Conservation (phyloP, 2,113 vertebrate genomes). For the Gopherus flavomarginatus region DNA sequence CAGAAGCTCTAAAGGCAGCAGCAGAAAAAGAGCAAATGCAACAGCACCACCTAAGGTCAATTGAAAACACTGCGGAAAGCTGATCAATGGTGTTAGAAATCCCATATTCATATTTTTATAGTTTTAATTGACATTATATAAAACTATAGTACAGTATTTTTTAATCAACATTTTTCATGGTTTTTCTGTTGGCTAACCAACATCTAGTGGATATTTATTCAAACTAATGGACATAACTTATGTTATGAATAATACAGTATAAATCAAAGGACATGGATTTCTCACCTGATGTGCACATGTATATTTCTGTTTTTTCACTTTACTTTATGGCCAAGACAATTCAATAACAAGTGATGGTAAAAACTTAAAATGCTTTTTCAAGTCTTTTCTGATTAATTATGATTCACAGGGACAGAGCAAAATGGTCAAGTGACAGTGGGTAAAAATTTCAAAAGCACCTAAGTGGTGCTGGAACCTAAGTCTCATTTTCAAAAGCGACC, state of each 20-base stretch:
- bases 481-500: conserved; percentile 18
- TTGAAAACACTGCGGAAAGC: conserved; percentile 33
- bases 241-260: not conserved
- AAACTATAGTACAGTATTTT: conserved; percentile 30
- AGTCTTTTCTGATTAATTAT: not conserved
- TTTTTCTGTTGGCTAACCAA: conserved; percentile 6
- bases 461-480: not conserved
- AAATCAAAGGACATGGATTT: conserved; percentile 36
- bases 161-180: not conserved
- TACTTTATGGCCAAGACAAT: not conserved
- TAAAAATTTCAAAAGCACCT: not conserved
- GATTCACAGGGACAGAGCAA: not conserved
- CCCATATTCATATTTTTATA: conserved; percentile 38
- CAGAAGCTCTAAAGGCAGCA: not conserved
- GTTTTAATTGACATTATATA: conserved; percentile 53
- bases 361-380: not conserved
- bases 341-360: not conserved
- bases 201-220: conserved; percentile 12
- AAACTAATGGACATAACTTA: not conserved
- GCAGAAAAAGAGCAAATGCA: conserved; percentile 59
- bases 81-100: not conserved
- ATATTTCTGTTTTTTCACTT: not conserved
- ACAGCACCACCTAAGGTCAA: conserved; percentile 76
- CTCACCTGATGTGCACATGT: conserved; percentile 16
- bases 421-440: not conserved